Base-by-base conservation (phyloP, 2,888 invertebrate genomes). In the Bruchidius siliquastri region DNA sequence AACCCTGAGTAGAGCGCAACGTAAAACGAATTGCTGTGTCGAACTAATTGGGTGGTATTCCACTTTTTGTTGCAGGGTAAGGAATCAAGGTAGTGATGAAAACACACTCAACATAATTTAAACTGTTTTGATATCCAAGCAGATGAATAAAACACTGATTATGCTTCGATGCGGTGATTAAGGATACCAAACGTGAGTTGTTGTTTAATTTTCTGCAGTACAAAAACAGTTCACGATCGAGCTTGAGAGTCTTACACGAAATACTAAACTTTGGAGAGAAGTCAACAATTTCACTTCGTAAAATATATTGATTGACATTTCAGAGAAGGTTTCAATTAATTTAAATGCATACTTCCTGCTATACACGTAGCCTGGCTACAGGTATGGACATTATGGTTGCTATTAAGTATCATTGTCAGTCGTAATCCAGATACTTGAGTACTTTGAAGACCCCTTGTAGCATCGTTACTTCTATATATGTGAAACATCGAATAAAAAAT, bases 31-130 rank as follows among this genome's bases (percentile, higher is more conserved):
- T 70, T 70, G 76, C 72, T 76, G 76, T 76, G 74, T 72, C 72
- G 73, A 76, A 76, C 76, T 78, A 78, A 78, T 77, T 77, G 76
- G 76, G 76, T 76, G 76, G 76, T 74, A 74, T 74, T 74, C 74
- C 70, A 72, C 68, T 75, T 77, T 77, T 76, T 76, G 72, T 73
- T 71, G 72, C 69, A 75, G 73, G 72, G 70, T 71, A 75, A 72
- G 72, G 72, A 75, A 75, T 73, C 71, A 75, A 73, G 72, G 72
- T 75, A 75, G 75, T 73, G 75, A 75, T 75, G 73, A 75, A 75
- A 73, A 73, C 71, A 72, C 75, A 75, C 75, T 75, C 73, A 32
- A 73, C 73, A 75, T 75, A 73, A 75, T 73, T 75, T 73, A 75
- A 75, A 73, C 75, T 71, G 73, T 75, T 75, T 72, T 72, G 72